These are phyloP conservation scores for Phyllotis vaccarum DNA, from an alignment of 2,797 vertebrate genomes.

Conservation along the genomic window DNA sequence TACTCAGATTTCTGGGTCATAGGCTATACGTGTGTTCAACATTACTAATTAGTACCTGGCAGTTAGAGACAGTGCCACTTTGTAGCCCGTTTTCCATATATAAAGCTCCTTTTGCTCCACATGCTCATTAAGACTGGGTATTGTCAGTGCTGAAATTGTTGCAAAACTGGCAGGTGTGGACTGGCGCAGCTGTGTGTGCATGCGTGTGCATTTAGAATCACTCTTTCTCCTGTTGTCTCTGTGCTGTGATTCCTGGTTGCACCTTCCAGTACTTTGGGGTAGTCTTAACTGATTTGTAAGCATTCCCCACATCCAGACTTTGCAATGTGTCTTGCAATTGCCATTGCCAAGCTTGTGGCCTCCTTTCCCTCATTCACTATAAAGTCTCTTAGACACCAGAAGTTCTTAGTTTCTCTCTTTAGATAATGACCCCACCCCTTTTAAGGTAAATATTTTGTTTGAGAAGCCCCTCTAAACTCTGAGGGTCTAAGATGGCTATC, in stretches of 20 bases:
- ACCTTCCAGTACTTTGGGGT: constrained; percentile 39
- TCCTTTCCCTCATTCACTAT: constrained; percentile 8
- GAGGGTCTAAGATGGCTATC: neutral
- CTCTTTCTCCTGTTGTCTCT: constrained; percentile 11
- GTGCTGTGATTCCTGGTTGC: constrained; percentile 2
- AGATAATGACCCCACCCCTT: neutral
- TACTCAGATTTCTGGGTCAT: neutral
- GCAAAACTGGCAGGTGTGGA: neutral
- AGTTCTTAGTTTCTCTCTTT: neutral
- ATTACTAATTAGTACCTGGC: neutral
- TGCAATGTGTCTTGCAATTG: neutral
- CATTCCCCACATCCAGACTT: constrained; percentile 45
- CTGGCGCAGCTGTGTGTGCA: neutral
- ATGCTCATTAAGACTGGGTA: neutral
- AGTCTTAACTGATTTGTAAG: constrained; percentile 47
- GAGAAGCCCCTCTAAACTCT: neutral
- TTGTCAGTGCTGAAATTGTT: neutral
- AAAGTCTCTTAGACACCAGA: neutral
- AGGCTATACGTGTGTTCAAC: neutral
- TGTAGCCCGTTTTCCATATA: neutral
- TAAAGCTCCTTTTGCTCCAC: neutral
- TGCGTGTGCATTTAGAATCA: neutral
- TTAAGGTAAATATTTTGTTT: neutral
- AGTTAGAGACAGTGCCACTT: neutral
- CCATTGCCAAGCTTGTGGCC: neutral